Base-by-base conservation (phyloP, 2,888 invertebrate genomes). In the Chrysotoxum bicinctum region DNA sequence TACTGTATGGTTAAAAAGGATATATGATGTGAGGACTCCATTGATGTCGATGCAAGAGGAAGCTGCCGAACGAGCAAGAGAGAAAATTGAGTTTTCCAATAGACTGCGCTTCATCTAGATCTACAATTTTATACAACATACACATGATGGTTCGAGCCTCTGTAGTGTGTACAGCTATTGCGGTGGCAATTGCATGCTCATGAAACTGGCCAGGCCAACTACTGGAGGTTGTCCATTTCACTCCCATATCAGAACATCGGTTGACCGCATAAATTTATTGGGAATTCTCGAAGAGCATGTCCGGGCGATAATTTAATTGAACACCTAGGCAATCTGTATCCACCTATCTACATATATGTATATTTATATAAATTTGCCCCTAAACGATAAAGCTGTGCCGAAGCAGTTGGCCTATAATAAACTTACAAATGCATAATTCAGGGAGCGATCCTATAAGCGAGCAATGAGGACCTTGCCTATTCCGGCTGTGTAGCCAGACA, bases 221-320 rank as follows among this genome's bases (percentile, higher is more conserved):
- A 23, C 30, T 50, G 21, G 35, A 66, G 35, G 45, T 45, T 73
- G 68, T 75, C 54, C 48, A 64, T 62, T 58, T 66, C 30, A 60
- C 40, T 68, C 19, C 45, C 60, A 66, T 79, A 80, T 80, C 83
- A 84, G 58, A 66, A 69, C 75, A 75, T 75, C 68, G 80, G 80
- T 75, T 84, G 80, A 80, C 84, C 84, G 75, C 84, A 84, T 84
- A 80, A 79, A 84, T 84, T 84, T 76, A 84, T 84, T 80, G 75
- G 45, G 40, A 84, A 75, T 84, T 66, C 80, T 80, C 80, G 80
- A 84, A 75, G 80, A 84, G 80, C 54, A 80, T 84, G 84, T 84
- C 75, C 72, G 70, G 80, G 52, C 80, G 84, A 76, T 84, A 84
- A 84, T 84, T 84, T 75, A 84, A 84, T 84, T 76, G 80, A 84